Conservation (phyloP, 1,140 invertebrate genomes). For the Nautilus pompilius region DNA sequence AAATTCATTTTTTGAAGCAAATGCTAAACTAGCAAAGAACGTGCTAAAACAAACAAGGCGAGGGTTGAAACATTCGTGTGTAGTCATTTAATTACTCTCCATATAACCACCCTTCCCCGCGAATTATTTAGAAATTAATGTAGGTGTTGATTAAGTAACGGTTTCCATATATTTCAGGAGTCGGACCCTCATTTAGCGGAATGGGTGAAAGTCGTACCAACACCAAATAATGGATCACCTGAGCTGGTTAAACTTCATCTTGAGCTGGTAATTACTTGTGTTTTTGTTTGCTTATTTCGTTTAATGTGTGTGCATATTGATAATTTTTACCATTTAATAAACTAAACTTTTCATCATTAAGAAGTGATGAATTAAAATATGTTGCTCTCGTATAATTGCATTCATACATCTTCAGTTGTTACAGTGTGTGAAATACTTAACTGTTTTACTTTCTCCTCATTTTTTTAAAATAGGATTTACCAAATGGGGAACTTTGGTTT, state of each 20-base stretch:
- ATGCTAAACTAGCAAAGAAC: not conserved
- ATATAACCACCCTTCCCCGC: not conserved
- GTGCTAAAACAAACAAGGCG: not conserved
- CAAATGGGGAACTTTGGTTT: slow-evolving; percentile 66
- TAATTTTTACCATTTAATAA: not conserved
- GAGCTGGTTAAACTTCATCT: slow-evolving; percentile 82
- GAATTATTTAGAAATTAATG: not conserved
- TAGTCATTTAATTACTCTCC: not conserved
- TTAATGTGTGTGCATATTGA: not conserved
- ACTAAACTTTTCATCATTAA: not conserved
- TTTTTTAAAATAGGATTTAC: slow-evolving; percentile 29
- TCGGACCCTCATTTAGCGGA: slow-evolving; percentile 72
- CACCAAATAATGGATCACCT: slow-evolving; percentile 93
- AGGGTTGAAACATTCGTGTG: not conserved
- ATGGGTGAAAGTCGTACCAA: slow-evolving; percentile 91
- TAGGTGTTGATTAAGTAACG: slow-evolving; percentile 7
- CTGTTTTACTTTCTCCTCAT: not conserved
- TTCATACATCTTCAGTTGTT: not conserved
- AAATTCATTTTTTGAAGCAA: not conserved
- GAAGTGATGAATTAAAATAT: not conserved
- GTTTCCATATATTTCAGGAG: slow-evolving; percentile 63
- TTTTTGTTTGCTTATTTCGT: not conserved
- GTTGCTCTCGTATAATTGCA: not conserved
- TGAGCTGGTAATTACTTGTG: slow-evolving; percentile 41
- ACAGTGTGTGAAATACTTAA: not conserved